phyloP scores from a whole-genome alignment of 2,888 invertebrate genomes.

The Listrodromus nycthemerus region DNA sequence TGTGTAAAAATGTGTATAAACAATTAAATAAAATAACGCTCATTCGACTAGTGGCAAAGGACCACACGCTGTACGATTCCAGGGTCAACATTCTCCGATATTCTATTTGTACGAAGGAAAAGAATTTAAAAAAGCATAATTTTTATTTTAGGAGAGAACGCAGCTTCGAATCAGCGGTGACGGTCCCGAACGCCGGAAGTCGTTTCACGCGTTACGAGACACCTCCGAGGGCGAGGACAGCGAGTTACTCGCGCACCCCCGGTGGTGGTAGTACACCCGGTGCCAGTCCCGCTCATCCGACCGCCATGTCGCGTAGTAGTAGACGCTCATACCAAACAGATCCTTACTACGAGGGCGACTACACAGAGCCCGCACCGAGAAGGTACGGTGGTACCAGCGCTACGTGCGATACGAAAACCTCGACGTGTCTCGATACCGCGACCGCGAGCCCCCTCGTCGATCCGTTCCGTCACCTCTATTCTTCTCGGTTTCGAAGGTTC shows the following conservation, averaged over 20 bases:
- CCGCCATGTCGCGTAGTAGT: slow-evolving; percentile 85
- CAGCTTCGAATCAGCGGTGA: slow-evolving; percentile 83
- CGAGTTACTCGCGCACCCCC: slow-evolving; percentile 86
- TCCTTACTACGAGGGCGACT: slow-evolving; percentile 82
- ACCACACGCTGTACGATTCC: not conserved
- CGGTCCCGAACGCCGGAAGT: slow-evolving; percentile 82
- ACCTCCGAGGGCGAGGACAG: slow-evolving; percentile 86
- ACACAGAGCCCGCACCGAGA: slow-evolving; percentile 78
- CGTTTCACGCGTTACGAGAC: slow-evolving; percentile 88
- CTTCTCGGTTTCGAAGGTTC: slow-evolving; percentile 83
- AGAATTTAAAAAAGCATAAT: not conserved
- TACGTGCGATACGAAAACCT: slow-evolving; percentile 57
- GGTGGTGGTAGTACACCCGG: slow-evolving; percentile 83
- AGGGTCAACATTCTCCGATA: not conserved
- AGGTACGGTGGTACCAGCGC: slow-evolving; percentile 58
- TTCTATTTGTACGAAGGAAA: not conserved
- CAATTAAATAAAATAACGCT: too few relatives aligned
- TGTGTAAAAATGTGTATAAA: too few relatives aligned
- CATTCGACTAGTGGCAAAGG: not conserved
- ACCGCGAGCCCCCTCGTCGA: slow-evolving; percentile 54
- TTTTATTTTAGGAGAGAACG: slow-evolving; percentile 77
- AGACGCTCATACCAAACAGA: slow-evolving; percentile 81
- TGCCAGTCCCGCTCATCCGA: slow-evolving; percentile 85
- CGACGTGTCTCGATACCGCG: slow-evolving; percentile 36
- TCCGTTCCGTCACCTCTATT: slow-evolving; percentile 55